phyloP scores from a whole-genome alignment of 2,888 invertebrate genomes.

The Mechanitis mazaeus region DNA sequence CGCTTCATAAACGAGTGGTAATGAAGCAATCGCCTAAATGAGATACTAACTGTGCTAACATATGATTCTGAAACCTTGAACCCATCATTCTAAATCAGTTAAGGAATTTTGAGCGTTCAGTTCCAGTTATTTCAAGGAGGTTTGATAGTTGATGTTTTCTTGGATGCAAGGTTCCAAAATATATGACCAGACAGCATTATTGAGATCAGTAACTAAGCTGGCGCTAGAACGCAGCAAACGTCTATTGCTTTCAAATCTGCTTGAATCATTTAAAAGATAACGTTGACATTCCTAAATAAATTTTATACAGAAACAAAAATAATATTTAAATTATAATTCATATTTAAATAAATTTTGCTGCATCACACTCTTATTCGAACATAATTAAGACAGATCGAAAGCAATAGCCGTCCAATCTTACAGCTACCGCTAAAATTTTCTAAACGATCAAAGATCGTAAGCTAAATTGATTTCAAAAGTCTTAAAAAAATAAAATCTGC shows the following conservation, averaged over 20 bases:
- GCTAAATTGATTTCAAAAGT: conserved; percentile 74
- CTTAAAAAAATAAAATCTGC: conserved; percentile 78
- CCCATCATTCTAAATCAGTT: not conserved
- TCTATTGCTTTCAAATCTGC: conserved; percentile 56
- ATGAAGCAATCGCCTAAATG: conserved; percentile 66
- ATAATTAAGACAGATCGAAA: conserved; percentile 50
- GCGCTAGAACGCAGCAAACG: conserved; percentile 55
- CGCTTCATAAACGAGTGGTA: conserved; percentile 62
- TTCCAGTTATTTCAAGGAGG: conserved; percentile 7
- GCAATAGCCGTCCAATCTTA: conserved; percentile 68
- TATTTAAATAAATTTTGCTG: no score
- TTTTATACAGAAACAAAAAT: no score
- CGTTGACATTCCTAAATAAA: no score
- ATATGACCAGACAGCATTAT: conserved; percentile 51
- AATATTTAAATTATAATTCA: no score
- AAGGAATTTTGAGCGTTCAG: conserved; percentile 18
- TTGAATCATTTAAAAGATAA: no score
- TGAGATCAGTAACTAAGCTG: conserved; percentile 60
- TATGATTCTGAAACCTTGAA: conserved; percentile 20
- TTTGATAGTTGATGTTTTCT: conserved; percentile 20
- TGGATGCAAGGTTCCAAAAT: conserved; percentile 38
- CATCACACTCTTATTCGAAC: conserved; percentile 11
- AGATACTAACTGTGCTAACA: conserved; percentile 46
- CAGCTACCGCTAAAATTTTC: conserved; percentile 73
- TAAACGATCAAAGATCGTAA: conserved; percentile 74